Evolutionary conservation across 2,888 invertebrate species (phyloP), one percentile per base, ranked within the genome.

Genomic region (Agrochola litura): DNA sequence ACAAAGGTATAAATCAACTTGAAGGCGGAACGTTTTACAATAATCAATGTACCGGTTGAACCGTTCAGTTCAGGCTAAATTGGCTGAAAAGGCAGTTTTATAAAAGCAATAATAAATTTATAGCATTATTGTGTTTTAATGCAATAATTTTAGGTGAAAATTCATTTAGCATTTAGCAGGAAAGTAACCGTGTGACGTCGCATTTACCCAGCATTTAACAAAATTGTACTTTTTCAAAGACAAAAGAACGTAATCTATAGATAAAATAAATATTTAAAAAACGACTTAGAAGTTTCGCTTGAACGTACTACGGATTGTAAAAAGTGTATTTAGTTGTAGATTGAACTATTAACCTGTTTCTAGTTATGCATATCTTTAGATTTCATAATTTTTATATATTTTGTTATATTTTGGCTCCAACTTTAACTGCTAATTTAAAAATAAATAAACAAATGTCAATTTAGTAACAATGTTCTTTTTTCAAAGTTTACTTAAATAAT

Each of bases 281-380:
- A 92, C 90, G 91, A 93, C 89, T 94, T 96, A 96, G 95, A 91
- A 91, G 88, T 93, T 94, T 95, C 92, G 96, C 96, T 96, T 96
- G 92, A 92, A 92, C 91, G 94, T 95, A 94, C 90, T 94, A 95
- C 92, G 93, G 92, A 93, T 95, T 96, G 96, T 96, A 96, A 94
- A 96, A 96, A 96, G 95, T 96, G 95, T 96, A 96, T 96, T 96
- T 96, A 96, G 96, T 94, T 94, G 95, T 96, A 96, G 96, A 94
- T 92, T 90, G 90, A 94, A 93, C 91, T 95, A 96, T 95, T 95
- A 95, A 94, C 94, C 93, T 94, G 95, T 96, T 96, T 96, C 94
- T 95, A 96, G 95, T 92, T 95, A 95, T 95, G 96, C 96, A 96
- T 96, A 96, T 96, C 96, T 94, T 91, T 96, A 96, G 95, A 95